Base-by-base conservation (phyloP, 2,888 invertebrate genomes). In the Parnassius smintheus region DNA sequence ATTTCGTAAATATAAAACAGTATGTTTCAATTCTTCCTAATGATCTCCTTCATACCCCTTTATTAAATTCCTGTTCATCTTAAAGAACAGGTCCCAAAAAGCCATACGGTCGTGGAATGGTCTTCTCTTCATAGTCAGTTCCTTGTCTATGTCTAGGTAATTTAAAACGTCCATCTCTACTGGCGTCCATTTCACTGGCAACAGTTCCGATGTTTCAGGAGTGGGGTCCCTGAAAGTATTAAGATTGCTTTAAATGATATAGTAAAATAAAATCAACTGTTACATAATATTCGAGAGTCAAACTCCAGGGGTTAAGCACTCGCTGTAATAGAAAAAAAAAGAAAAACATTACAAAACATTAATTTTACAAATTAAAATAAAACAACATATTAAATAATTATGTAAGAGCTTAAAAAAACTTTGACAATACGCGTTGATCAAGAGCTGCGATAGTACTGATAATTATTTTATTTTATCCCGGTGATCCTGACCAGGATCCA, bases 1-100 rank as follows among this genome's bases (percentile, higher is more conserved):
- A 25, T 25, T 25, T 2, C 2, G 0, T 25, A 25, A 25, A 35
- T 35, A 35, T 7, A 35, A 1, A 35, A 35, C 35, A 0, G 4
- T 35, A 4, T 35, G 7, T 35, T 35, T 35, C 7, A 18, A 18
- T 18, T 18, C 18, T 0, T 11, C 9, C 45, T 45, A 45, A 10
- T 54, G 10, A 9, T 7, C 4, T 9, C 9, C 42, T 13, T 54
- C 44, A 44, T 54, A 18, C 11, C 42, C 10, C 13, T 12, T 18
- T 3, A 42, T 11, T 4, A 54, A 42, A 8, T 54, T 41, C 13
- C 11, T 13, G 58, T 81, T 80, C 10, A 59, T 60, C 45, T 70
- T 72, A 46, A 70, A 79, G 66, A 85, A 78, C 7, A 83, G 64
- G 58, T 83, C 80, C 80, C 80, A 81, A 64, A 83, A 83, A 0